These are phyloP conservation scores for Myiozetetes cayanensis DNA, from an alignment of 2,113 vertebrate species.

Conservation along the genomic window DNA sequence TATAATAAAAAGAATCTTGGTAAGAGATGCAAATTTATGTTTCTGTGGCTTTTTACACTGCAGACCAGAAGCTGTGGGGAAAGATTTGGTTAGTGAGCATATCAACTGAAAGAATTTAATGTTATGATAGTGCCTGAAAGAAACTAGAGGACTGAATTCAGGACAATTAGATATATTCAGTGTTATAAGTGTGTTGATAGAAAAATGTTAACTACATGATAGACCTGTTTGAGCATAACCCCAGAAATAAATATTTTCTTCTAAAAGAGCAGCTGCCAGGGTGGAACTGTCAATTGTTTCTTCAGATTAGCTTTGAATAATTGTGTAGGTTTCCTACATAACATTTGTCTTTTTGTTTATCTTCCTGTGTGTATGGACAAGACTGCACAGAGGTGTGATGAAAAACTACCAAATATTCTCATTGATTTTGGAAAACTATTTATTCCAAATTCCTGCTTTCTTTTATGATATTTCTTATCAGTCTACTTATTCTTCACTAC, in stretches of 20 bases:
- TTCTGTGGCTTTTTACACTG: not conserved
- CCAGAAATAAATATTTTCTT: not conserved
- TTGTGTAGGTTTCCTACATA: not conserved
- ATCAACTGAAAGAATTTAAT: not conserved
- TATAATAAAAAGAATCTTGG: not conserved
- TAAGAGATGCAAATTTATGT: not conserved
- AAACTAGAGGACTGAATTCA: not conserved
- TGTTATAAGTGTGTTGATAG: not conserved
- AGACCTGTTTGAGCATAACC: not conserved
- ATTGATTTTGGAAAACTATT: not conserved
- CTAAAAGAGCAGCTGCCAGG: not conserved
- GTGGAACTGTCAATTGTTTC: not conserved
- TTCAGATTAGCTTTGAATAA: not conserved
- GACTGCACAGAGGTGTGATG: not conserved
- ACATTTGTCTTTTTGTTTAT: not conserved
- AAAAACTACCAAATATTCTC: not conserved
- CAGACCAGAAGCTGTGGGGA: not conserved
- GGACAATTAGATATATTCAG: not conserved
- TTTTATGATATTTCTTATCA: not conserved
- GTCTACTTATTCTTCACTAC: not conserved
- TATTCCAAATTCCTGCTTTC: not conserved
- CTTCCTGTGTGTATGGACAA: not conserved
- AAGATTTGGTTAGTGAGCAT: not conserved
- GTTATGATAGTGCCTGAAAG: not conserved
- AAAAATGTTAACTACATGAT: not conserved